Conservation (phyloP, 2,797 vertebrate genomes). For the Myotis daubentonii region DNA sequence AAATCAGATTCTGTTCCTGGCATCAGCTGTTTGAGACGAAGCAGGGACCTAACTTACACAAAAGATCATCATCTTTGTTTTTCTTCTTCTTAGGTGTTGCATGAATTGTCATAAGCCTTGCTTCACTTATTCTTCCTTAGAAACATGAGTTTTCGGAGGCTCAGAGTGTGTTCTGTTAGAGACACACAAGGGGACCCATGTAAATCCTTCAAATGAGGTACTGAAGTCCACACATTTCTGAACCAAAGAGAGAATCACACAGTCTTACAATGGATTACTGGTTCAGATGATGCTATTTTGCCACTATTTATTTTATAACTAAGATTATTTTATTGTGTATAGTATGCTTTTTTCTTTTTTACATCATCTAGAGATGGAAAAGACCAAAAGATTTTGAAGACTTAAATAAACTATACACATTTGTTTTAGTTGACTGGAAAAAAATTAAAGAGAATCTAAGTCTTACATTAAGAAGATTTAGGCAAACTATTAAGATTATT, state of each 20-base stretch:
- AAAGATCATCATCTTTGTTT: not conserved
- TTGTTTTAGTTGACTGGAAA: constrained; percentile 16
- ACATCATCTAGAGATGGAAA: not conserved
- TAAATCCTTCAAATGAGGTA: not conserved
- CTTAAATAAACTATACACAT: not conserved
- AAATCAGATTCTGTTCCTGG: not conserved
- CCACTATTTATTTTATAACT: not conserved
- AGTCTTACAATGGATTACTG: not conserved
- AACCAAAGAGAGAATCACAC: not conserved
- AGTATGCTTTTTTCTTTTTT: not conserved
- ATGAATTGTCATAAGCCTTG: not conserved
- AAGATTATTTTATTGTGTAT: not conserved
- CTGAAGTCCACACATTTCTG: not conserved
- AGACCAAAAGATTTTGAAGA: constrained; percentile 19
- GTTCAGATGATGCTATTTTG: not conserved
- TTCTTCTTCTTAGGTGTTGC: not conserved
- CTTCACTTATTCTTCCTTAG: not conserved
- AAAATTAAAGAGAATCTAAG: not conserved
- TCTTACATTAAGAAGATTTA: constrained; percentile 28
- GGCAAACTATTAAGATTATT: not conserved
- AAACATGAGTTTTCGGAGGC: not conserved
- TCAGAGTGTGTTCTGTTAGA: not conserved
- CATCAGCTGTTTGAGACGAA: not conserved
- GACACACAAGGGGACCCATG: not conserved
- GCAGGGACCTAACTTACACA: not conserved